Conservation (phyloP, 2,888 invertebrate species). For the Patella ulyssiponensis region DNA sequence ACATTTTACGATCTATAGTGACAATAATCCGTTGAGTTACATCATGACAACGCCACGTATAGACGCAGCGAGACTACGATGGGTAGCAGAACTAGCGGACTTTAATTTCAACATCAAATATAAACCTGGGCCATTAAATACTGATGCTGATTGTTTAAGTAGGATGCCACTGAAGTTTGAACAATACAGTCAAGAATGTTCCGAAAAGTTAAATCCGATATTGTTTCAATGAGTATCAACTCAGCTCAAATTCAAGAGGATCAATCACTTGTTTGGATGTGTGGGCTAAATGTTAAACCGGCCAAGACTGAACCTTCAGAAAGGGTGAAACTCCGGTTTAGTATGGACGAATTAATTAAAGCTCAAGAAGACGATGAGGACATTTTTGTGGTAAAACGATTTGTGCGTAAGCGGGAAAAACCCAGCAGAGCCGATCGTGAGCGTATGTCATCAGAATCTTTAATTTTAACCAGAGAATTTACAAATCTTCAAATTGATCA, state of each 20-base stretch:
- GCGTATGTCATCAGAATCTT: background rate
- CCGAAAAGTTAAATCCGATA: background rate
- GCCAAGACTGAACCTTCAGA: background rate
- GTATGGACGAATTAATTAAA: background rate
- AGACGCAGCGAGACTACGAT: background rate
- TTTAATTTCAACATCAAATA: background rate
- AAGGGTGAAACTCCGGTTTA: background rate
- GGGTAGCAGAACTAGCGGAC: constrained; percentile 3
- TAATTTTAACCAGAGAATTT: background rate
- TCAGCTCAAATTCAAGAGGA: background rate
- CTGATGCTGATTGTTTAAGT: constrained; percentile 32
- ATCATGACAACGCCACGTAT: background rate
- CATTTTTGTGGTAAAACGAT: background rate
- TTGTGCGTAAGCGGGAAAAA: background rate
- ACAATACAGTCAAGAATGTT: background rate
- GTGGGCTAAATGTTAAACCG: background rate
- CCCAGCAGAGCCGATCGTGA: background rate
- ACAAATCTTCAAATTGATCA: background rate
- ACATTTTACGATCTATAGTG: background rate
- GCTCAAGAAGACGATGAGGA: background rate
- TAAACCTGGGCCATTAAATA: constrained; percentile 24
- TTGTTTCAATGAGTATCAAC: background rate
- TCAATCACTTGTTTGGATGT: background rate
- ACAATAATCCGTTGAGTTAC: background rate
- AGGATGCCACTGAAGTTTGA: background rate